phyloP scores from a whole-genome alignment of 2,113 vertebrate species.

The Vidua chalybeata region DNA sequence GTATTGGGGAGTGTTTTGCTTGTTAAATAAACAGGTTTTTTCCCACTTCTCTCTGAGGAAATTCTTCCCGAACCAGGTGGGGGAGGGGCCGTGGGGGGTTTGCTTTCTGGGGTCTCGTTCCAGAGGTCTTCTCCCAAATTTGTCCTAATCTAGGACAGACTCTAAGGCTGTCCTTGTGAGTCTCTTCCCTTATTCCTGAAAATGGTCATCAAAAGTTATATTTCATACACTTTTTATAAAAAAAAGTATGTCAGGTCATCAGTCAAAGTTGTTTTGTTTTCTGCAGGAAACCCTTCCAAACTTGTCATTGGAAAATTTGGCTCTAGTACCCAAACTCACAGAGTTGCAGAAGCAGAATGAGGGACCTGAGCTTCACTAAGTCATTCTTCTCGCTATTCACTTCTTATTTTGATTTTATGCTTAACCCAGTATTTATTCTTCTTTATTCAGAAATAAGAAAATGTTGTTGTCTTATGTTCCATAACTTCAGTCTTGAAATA shows the following conservation, averaged over 20 bases:
- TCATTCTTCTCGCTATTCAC: fast-evolving
- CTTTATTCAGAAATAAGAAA: background rate
- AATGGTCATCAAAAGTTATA: background rate
- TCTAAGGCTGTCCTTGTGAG: background rate
- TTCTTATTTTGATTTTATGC: background rate
- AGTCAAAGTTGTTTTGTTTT: background rate
- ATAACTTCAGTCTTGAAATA: background rate
- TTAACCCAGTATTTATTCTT: background rate
- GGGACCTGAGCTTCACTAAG: background rate
- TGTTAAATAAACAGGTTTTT: no score
- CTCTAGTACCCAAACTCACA: background rate
- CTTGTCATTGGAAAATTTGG: background rate
- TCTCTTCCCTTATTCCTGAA: background rate
- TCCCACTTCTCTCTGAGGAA: no score
- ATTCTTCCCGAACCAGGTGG: no score
- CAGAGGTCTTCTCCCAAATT: no score
- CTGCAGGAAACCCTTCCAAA: background rate
- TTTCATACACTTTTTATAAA: background rate
- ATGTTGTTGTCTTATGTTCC: background rate
- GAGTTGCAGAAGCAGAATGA: background rate
- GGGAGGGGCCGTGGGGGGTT: no score
- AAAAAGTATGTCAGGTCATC: background rate
- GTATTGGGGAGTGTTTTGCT: no score
- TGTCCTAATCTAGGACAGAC: background rate
- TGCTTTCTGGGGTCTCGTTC: no score